A percentile compares a stretch with the other conserved stretches of the same genome.
These are phyloP conservation scores for Chelon auratus DNA, from an alignment of 2,797 vertebrate species.

Conservation along the genomic window DNA sequence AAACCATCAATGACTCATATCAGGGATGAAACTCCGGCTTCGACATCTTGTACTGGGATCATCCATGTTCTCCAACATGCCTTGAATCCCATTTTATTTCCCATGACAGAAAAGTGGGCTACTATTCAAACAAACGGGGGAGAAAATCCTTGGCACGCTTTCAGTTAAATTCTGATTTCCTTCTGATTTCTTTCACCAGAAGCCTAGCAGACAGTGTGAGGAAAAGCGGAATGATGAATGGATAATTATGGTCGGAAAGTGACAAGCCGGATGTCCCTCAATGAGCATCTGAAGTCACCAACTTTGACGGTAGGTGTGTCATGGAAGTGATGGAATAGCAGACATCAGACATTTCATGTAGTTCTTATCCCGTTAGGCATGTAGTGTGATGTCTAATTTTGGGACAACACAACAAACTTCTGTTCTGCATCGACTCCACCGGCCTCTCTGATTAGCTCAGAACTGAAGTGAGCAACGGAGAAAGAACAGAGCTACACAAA, in stretches of 20 bases:
- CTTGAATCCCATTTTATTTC: constrained; percentile 59
- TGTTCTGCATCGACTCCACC: constrained; percentile 52
- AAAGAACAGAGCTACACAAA: constrained; percentile 64
- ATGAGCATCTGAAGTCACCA: constrained; percentile 52
- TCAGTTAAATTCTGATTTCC: constrained; percentile 48
- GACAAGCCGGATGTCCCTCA: constrained; percentile 47
- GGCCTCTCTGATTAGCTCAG: constrained; percentile 57
- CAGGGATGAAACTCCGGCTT: constrained; percentile 25
- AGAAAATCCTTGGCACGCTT: constrained; percentile 52
- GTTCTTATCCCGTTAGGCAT: constrained; percentile 50
- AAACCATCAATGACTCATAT: constrained; percentile 43
- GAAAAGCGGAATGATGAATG: constrained; percentile 56
- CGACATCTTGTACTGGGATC: constrained; percentile 40
- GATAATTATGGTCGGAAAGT: constrained; percentile 44
- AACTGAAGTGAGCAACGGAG: constrained; percentile 56
- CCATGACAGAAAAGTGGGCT: constrained; percentile 58
- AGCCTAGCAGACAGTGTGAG: constrained; percentile 38
- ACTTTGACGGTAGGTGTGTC: background rate
- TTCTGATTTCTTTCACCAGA: constrained; percentile 43
- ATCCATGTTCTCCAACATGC: constrained; percentile 50
- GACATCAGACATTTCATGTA: constrained; percentile 43
- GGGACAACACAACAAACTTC: constrained; percentile 48
- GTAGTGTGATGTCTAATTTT: constrained; percentile 42
- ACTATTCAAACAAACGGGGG: constrained; percentile 53
- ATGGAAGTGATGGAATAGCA: constrained; percentile 9